Base-by-base conservation (phyloP, 2,888 invertebrate genomes). In the Antheraea yamamai region DNA sequence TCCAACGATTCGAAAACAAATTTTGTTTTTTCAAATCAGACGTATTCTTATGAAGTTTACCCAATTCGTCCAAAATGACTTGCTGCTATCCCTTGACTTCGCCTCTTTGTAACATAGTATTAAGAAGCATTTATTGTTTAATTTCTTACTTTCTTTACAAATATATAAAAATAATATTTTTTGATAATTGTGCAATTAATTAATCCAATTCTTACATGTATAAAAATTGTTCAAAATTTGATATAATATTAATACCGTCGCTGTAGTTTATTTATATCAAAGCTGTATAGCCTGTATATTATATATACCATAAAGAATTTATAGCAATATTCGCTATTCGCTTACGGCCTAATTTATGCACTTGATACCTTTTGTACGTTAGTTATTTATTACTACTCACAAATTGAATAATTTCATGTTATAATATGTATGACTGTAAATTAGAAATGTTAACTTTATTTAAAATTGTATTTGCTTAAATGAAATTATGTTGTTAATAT, bases 21-120 rank as follows among this genome's bases (percentile, higher is more conserved):
- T n/a, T n/a, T 1, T 8, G 39, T 18, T 70, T n/a, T 20, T 7
- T 39, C 8, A n/a, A 20, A 39, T 70, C 39, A 70, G n/a, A 66
- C 20, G 23, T 20, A 58, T 39, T 73, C 66, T 74, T 74, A 74
- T 74, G 73, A 58, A 73, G 30, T n/a, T 23, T 20, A 73, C 20
- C n/a, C 12, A 52, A 73, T 73, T 73, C 73, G 73, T 73, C 52
- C 73, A 52, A 58, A 73, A 58, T 72, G 23, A 26, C 52, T 73
- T 58, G 2, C 61, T 58, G 2, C 61, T 61, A 16, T 73, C 52
- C 47, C 10, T 73, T 20, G 51, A 73, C 52, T 52, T 64, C 20
- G 20, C 30, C 14, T 30, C 52, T 73, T 47, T 6, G 8, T 73
- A 58, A 20, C 39, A 70, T 70, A 70, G 35, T 20, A 35, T 35